A percentile compares a stretch with the other conserved stretches of the same genome.
These are phyloP conservation scores for Chalcis sispes DNA, from an alignment of 2,888 invertebrate genomes.

Conservation along the genomic window DNA sequence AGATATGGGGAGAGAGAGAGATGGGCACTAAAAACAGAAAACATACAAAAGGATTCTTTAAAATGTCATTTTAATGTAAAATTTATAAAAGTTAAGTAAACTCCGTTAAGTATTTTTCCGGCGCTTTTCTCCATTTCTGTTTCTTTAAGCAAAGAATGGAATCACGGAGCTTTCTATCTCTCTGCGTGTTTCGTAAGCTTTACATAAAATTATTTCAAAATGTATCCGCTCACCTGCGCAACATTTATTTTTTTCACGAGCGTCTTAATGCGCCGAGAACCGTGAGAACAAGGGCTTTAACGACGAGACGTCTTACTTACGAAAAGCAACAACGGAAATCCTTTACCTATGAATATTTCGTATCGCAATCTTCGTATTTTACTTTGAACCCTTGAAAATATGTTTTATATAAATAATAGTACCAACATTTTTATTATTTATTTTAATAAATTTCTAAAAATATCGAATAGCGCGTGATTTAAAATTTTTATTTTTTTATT, in stretches of 20 bases:
- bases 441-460: neutral
- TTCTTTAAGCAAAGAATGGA: conserved; percentile 5
- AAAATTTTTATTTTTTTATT: too few species aligned
- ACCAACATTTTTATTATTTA: neutral
- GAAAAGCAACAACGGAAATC: conserved; percentile 4
- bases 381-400: neutral
- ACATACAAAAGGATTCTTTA: too few species aligned
- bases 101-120: conserved; percentile 17
- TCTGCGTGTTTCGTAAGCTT: conserved; percentile 57
- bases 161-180: conserved; percentile 18
- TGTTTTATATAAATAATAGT: neutral
- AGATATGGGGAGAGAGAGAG: too few species aligned
- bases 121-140: conserved; percentile 4
- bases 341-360: conserved; percentile 38
- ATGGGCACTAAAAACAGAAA: too few species aligned
- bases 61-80: too few species aligned
- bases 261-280: conserved; percentile 57
- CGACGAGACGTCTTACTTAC: conserved; percentile 36
- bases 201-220: conserved; percentile 66
- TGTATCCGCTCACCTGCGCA: conserved; percentile 59
- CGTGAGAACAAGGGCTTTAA: conserved; percentile 64
- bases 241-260: conserved; percentile 57
- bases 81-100: conserved; percentile 9
- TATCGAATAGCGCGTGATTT: neutral
- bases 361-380: conserved; percentile 12